These are phyloP conservation scores for Pterois miles DNA, from an alignment of 2,797 vertebrate genomes.

Conservation along the genomic window DNA sequence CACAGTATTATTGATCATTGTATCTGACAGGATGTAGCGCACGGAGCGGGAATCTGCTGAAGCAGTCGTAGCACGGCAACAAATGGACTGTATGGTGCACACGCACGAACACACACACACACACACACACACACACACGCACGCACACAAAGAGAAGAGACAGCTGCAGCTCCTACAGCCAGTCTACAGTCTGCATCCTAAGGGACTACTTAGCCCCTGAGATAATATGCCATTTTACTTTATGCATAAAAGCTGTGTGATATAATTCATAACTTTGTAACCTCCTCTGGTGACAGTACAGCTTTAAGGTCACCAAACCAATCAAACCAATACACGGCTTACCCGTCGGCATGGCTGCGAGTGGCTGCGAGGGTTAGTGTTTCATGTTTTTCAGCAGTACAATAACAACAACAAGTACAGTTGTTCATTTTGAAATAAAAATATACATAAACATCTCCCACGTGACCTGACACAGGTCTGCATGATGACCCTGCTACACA, in stretches of 20 bases:
- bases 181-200: conserved; percentile 51
- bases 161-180: conserved; percentile 57
- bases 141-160: conserved; percentile 13
- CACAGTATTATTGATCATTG: conserved; percentile 46
- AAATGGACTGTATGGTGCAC: conserved; percentile 53
- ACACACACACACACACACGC: conserved; percentile 6
- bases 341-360: neutral
- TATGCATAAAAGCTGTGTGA: conserved; percentile 62
- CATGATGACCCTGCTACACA: too few relatives aligned
- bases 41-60: conserved; percentile 62
- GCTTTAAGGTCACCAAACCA: conserved; percentile 30
- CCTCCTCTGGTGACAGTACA: conserved; percentile 23
- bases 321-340: neutral
- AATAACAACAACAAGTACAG: neutral
- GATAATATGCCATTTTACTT: conserved; percentile 73
- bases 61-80: conserved; percentile 28
- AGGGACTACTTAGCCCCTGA: conserved; percentile 67
- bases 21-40: conserved; percentile 42
- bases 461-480: too few relatives aligned
- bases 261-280: conserved; percentile 58
- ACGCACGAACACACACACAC: neutral
- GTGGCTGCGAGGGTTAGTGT: neutral
- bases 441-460: too few relatives aligned
- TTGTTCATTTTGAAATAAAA: neutral
- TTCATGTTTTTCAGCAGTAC: neutral